Conservation (phyloP, 2,797 vertebrate species). For the Macropus fuliginosus region DNA sequence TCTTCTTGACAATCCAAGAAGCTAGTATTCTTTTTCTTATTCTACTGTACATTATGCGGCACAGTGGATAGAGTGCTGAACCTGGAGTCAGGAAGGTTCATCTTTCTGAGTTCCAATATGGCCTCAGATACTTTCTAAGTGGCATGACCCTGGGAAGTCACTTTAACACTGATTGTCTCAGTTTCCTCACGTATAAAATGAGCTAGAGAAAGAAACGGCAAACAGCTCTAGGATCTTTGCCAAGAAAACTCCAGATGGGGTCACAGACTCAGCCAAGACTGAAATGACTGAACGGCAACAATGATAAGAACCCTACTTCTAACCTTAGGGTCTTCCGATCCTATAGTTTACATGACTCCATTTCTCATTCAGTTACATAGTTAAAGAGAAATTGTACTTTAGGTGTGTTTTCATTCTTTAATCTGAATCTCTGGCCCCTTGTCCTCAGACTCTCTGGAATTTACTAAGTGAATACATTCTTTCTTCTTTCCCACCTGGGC, state of each 20-base stretch:
- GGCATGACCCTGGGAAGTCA: neutral
- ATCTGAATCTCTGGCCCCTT: conserved; percentile 20
- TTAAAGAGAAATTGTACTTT: neutral
- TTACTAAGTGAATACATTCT: neutral
- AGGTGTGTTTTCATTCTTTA: neutral
- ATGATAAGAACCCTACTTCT: neutral
- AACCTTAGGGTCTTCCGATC: neutral
- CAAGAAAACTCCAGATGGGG: neutral
- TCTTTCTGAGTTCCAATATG: neutral
- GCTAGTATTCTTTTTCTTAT: neutral
- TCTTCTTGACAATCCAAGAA: neutral
- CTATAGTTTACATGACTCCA: neutral
- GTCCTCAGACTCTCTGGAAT: conserved; percentile 9
- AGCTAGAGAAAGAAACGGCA: neutral
- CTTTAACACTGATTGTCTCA: neutral
- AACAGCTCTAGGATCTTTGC: neutral
- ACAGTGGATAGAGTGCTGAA: neutral
- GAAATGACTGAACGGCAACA: neutral
- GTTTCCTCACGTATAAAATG: neutral
- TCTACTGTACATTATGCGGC: neutral
- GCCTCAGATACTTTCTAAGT: neutral
- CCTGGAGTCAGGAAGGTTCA: neutral
- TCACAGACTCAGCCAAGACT: neutral
- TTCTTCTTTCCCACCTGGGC: neutral
- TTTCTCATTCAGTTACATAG: neutral